Evolutionary conservation across 2,797 vertebrate species (phyloP), one percentile per base, ranked within the genome.

Genomic region (Paratrypauchen microcephalus): DNA sequence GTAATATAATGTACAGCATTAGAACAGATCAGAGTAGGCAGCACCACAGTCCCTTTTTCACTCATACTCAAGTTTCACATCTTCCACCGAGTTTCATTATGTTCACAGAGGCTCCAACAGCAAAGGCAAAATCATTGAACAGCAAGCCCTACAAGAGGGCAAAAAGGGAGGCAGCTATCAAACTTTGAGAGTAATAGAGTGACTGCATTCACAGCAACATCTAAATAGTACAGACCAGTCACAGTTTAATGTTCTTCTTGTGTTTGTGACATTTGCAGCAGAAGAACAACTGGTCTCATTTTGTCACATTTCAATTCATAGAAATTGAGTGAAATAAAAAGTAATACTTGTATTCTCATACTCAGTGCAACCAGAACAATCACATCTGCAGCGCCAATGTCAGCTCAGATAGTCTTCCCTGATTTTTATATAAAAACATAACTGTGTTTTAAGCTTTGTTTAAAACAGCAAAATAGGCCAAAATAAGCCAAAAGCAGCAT

Each of bases 1-100:
- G 85, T 83, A 74, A 73, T 70, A 73, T 88, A 88, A 79, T 87
- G 82, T 87, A 87, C 79, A 88, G 85, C 83, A 83, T 86, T 60
- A 32, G 24, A 79, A 80, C 75, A 59, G 75, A 81, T 41, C 5
- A 54, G 28, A 67, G 50, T 62, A 77, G 78, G 73, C 81, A 74
- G 80, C 77, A 32, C 73, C 70, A 45, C 21, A 16, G 62, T 76
- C 70, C 19, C 7, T 47, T 68, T 62, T 68, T 57, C 60, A 70
- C 75, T 81, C 68, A 68, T 76, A 86, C 81, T 63, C 70, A 59
- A 12, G 23, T 67, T 68, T 81, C 21, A 73, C 5, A 39, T 69
- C 32, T 58, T 63, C 77, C 57, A 28, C 64, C 65, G 67, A 75
- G 45, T 19, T 69, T 66, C 71, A 26, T 70, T 47, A 41, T 54